These are phyloP conservation scores for Cephalopholis sonnerati DNA, from an alignment of 2,113 vertebrate genomes.

Conservation along the genomic window DNA sequence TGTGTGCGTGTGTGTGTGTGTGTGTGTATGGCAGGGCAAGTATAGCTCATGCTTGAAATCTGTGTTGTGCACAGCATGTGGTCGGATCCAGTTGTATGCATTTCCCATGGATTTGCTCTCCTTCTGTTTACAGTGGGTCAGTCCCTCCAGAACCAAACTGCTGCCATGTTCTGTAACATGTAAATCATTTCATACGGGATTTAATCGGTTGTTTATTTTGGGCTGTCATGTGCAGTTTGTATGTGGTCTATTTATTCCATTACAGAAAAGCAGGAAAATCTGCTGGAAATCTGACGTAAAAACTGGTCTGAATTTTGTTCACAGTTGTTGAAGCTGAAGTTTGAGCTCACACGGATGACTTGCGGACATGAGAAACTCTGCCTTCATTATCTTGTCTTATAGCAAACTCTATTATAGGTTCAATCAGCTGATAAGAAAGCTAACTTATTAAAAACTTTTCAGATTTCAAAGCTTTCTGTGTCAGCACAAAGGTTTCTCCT, in stretches of 20 bases:
- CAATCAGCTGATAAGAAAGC: neutral
- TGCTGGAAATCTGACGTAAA: neutral
- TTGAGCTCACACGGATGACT: neutral
- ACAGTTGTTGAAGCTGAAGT: neutral
- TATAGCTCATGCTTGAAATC: neutral
- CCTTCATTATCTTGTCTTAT: neutral
- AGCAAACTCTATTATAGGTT: no score
- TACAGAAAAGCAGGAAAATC: neutral
- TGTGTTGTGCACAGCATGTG: neutral
- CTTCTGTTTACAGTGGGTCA: neutral
- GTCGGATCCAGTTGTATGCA: neutral
- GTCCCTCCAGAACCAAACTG: neutral
- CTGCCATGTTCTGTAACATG: neutral
- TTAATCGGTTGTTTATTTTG: constrained; percentile 40
- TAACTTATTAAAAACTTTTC: neutral
- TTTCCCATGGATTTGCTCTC: neutral
- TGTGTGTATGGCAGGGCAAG: neutral
- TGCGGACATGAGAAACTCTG: neutral
- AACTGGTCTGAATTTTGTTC: constrained; percentile 9
- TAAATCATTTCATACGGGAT: constrained; percentile 8
- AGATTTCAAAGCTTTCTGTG: neutral
- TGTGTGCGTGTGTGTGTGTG: neutral
- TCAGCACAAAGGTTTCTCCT: neutral
- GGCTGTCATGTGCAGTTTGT: neutral
- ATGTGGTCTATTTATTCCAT: neutral